These are phyloP conservation scores for Volucella inanis DNA, from an alignment of 2,888 invertebrate species.

Conservation along the genomic window DNA sequence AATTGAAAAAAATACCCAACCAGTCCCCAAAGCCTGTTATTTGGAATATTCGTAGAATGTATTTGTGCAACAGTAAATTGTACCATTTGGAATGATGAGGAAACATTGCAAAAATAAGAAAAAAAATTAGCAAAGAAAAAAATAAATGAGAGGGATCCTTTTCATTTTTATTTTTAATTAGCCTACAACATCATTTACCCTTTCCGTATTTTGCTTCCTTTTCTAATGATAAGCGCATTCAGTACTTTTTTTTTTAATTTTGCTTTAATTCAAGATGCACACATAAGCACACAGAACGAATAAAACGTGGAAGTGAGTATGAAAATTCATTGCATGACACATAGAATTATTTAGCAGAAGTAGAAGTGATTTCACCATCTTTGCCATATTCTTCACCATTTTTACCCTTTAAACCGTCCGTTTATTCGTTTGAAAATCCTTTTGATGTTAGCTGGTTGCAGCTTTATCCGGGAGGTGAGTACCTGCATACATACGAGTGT, in stretches of 20 bases:
- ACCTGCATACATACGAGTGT: background rate
- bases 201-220: constrained; percentile 39
- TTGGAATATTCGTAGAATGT: no score
- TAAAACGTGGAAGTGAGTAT: background rate
- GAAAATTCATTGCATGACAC: constrained; percentile 44
- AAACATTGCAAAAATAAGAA: constrained; percentile 21
- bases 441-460: constrained; percentile 30
- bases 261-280: constrained; percentile 12
- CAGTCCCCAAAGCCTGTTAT: no score
- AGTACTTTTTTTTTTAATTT: constrained; percentile 9
- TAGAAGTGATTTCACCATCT: constrained; percentile 45
- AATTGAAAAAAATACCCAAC: no score
- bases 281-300: constrained; percentile 28
- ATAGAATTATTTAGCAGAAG: constrained; percentile 52
- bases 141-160: constrained; percentile 56
- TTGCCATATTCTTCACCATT: constrained; percentile 1
- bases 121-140: constrained; percentile 70
- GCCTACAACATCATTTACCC: constrained; percentile 67
- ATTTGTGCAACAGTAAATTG: no score
- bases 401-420: constrained; percentile 15
- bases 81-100: background rate
- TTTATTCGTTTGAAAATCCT: constrained; percentile 37
- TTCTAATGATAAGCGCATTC: background rate
- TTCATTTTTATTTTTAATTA: constrained; percentile 55
- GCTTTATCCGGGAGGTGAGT: no score